These are phyloP conservation scores for Hiodon alosoides DNA, from an alignment of 2,113 vertebrate species.

Conservation along the genomic window DNA sequence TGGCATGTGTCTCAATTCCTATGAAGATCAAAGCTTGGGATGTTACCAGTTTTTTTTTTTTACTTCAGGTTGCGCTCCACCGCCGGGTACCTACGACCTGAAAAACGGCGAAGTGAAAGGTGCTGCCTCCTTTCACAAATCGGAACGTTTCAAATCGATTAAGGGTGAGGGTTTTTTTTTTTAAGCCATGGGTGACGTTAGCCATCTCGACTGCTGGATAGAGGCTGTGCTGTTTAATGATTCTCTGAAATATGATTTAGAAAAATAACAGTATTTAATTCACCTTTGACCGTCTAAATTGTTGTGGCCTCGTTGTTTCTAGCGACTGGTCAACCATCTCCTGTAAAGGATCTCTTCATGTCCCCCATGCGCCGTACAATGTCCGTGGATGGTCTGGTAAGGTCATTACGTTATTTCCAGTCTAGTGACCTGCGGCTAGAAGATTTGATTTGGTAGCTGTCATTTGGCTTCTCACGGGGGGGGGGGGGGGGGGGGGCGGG, in stretches of 20 bases:
- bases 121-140: conserved; percentile 68
- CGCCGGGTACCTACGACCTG: conserved; percentile 64
- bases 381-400: conserved; percentile 64
- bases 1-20: not conserved
- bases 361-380: conserved; percentile 66
- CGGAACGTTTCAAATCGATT: conserved; percentile 56
- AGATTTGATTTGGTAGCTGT: not conserved
- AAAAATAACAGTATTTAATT: no score
- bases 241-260: no score
- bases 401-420: conserved; percentile 18
- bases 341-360: conserved; percentile 33
- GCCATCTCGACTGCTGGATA: no score
- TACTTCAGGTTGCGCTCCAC: conserved; percentile 63
- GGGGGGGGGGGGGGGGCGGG: no score
- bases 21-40: no score
- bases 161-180: conserved; percentile 54
- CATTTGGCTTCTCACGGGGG: not conserved
- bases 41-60: not conserved
- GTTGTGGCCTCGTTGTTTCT: not conserved
- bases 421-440: not conserved
- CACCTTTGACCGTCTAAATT: not conserved
- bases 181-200: not conserved
- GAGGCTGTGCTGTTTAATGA: no score
- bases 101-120: conserved; percentile 63
- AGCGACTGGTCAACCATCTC: conserved; percentile 33